Evolutionary conservation across 92 coral and sea anemone genomes (phyloP).

Genomic region (Zoanthus sociatus): DNA sequence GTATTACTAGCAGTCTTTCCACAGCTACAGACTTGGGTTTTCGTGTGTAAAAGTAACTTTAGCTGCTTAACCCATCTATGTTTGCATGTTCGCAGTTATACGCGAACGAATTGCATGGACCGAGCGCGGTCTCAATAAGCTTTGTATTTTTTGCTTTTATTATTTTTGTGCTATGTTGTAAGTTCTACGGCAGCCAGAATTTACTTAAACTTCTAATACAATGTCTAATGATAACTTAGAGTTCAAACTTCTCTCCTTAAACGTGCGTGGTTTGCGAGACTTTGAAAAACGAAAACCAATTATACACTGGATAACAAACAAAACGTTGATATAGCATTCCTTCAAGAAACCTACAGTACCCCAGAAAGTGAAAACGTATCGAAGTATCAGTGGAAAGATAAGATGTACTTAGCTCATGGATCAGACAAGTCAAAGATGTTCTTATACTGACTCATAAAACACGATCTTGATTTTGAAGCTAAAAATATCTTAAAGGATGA

Average conservation of each 20-base stretch:
- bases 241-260: neutral
- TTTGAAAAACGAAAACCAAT: neutral
- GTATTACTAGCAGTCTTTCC: neutral
- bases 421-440: slow-evolving; percentile 27
- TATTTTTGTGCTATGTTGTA: neutral
- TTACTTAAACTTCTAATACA: neutral
- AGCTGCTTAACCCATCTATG: neutral
- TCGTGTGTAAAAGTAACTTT: neutral
- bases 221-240: neutral
- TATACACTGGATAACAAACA: slow-evolving; percentile 30
- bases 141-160: neutral
- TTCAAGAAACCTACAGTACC: slow-evolving; percentile 49
- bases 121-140: neutral
- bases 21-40: neutral
- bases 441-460: neutral
- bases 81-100: neutral
- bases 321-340: slow-evolving; percentile 30
- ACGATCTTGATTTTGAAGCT: slow-evolving; percentile 34
- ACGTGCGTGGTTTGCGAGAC: neutral
- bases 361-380: slow-evolving; percentile 25
- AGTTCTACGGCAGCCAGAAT: neutral
- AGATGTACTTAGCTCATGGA: slow-evolving; percentile 36
- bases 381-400: slow-evolving; percentile 47
- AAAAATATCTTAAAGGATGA: slow-evolving; percentile 7
- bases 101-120: neutral